Base-by-base conservation (phyloP, 2,888 invertebrate genomes). In the Tenthredo livida region DNA sequence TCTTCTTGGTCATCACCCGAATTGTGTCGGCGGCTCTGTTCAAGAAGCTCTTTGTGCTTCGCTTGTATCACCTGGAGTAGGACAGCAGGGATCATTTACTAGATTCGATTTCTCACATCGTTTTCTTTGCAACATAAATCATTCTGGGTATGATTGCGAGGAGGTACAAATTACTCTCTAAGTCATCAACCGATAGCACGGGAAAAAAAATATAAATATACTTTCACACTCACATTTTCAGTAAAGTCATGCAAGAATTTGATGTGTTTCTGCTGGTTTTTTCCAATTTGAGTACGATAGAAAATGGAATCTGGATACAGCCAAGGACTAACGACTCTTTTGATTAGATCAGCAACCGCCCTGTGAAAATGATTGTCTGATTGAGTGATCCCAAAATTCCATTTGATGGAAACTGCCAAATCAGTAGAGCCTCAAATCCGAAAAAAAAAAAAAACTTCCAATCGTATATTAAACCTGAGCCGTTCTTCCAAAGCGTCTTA, bases 271-370 rank as follows among this genome's bases (percentile, higher is more conserved):
- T 33, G 33, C 33, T 33, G 67, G 0, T 67, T 10, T 67, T 67
- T 67, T 29, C 67, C 67, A 33, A 67, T 10, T 29, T 67, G 25
- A 9, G 67, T 29, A 33, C 25, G 67, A 7, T 2, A 10, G 33
- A 67, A 67, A 29, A 67, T 67, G 33, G 33, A 67, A 67, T 67
- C 67, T 29, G 67, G 67, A 12, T 67, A 5, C 33, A 67, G 29
- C 67, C 67, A 67, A 5, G 33, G 25, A 3, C 12, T 67, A 4
- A 33, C 1, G 4, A 29, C 3, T 67, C 67, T 7, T 67, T 9
- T 9, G 10, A 33, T 10, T 10, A 67, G 3, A 9, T 7, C 29
- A 21, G 29, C 17, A 33, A 10, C 5, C 12, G 33, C 6, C 67
- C 67, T 67, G 67, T 12, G 15, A 67, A 29, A 67, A 29, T 29